A percentile compares a stretch with the other conserved stretches of the same genome.
phyloP scores from a whole-genome alignment of 2,113 vertebrate genomes.

The Tretioscincus oriximinensis region DNA sequence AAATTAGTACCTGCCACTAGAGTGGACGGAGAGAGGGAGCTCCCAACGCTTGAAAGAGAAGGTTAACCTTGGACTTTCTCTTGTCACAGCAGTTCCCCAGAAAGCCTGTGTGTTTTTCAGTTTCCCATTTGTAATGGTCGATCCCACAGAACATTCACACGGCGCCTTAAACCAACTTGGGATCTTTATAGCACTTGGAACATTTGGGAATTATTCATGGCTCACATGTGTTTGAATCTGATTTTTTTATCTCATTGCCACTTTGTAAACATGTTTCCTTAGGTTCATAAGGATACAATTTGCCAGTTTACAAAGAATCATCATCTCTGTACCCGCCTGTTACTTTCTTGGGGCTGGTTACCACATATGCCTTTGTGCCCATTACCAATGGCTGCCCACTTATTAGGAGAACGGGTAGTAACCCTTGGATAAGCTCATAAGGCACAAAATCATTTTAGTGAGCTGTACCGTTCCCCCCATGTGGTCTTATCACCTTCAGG shows the following conservation, averaged over 20 bases:
- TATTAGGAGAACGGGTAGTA: background rate
- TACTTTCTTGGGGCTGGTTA: background rate
- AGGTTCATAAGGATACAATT: background rate
- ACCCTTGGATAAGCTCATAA: background rate
- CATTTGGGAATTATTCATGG: constrained; percentile 7
- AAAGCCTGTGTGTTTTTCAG: background rate
- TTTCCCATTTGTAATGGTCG: constrained; percentile 1
- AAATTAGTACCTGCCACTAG: background rate
- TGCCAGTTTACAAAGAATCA: background rate
- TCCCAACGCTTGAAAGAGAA: background rate
- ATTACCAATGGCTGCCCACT: background rate
- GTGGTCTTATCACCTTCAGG: background rate
- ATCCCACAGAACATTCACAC: background rate
- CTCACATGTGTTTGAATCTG: background rate
- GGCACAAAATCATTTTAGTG: background rate
- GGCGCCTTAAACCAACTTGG: constrained; percentile 1
- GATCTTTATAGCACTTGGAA: constrained; percentile 7
- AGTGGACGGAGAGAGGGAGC: background rate
- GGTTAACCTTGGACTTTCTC: background rate
- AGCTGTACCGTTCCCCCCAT: too few species aligned
- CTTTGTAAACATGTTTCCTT: background rate
- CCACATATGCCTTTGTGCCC: background rate
- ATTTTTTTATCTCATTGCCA: background rate
- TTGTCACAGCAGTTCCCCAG: background rate
- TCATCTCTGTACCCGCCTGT: too few species aligned